Evolutionary conservation across 2,113 vertebrate species (phyloP).

Genomic region (Rhinoderma darwinii): DNA sequence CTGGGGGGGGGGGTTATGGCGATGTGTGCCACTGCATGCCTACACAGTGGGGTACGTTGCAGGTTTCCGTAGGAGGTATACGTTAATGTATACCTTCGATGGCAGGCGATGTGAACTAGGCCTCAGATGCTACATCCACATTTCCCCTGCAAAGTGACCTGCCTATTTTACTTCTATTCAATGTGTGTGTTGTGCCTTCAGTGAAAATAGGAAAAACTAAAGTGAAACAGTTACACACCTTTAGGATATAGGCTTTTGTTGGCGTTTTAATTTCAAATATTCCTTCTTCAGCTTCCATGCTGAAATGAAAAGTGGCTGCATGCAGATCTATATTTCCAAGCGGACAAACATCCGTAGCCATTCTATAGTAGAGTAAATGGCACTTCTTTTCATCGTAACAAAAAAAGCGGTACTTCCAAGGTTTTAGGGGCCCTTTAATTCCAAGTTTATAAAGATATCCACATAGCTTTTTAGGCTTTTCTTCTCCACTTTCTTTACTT

Average conservation of each 20-base stretch:
- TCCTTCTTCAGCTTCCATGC: slow-evolving; percentile 79
- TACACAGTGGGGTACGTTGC: too few species aligned
- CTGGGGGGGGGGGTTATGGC: too few species aligned
- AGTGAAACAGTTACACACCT: slow-evolving; percentile 72
- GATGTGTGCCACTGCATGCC: too few species aligned
- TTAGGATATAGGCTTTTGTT: slow-evolving; percentile 82
- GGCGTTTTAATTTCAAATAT: slow-evolving; percentile 90
- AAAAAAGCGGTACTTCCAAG: slow-evolving; percentile 96
- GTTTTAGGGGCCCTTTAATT: slow-evolving; percentile 81
- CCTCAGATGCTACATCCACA: not conserved
- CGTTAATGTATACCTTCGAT: too few species aligned
- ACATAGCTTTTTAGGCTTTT: slow-evolving; percentile 76
- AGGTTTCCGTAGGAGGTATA: too few species aligned
- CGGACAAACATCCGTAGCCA: slow-evolving; percentile 83
- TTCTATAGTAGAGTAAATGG: slow-evolving; percentile 87
- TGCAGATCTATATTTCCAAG: slow-evolving; percentile 84
- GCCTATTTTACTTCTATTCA: not conserved
- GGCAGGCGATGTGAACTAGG: too few species aligned
- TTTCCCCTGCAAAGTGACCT: not conserved
- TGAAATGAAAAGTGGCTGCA: slow-evolving; percentile 80
- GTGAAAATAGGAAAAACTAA: not conserved
- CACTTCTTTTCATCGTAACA: slow-evolving; percentile 85
- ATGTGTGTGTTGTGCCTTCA: not conserved
- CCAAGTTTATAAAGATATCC: slow-evolving; percentile 90
- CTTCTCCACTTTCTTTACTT: slow-evolving; percentile 50